phyloP scores from a whole-genome alignment of 2,888 invertebrate species.

The Ptilodon capucinus region DNA sequence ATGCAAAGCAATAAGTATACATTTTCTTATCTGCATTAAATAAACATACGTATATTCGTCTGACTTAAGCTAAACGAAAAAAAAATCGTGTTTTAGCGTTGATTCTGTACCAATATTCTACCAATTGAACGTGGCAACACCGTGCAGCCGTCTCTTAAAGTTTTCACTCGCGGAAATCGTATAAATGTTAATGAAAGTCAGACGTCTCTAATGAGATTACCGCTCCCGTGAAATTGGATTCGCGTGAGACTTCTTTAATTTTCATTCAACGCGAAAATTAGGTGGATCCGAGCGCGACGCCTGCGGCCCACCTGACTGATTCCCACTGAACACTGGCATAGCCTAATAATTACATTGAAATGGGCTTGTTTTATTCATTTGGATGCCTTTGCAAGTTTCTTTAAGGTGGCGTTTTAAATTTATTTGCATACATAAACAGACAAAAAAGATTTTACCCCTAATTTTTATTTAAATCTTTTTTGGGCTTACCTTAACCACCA shows the following conservation, averaged over 20 bases:
- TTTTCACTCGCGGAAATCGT: conserved; percentile 68
- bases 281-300: conserved; percentile 51
- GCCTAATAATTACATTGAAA: conserved; percentile 21
- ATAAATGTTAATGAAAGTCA: conserved; percentile 81
- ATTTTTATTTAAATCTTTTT: too few relatives aligned
- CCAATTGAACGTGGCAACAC: background rate
- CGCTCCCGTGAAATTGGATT: conserved; percentile 76
- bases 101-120: background rate
- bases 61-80: background rate
- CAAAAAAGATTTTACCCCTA: too few relatives aligned
- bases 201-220: conserved; percentile 79
- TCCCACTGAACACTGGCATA: conserved; percentile 35
- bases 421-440: too few relatives aligned
- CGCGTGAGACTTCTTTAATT: conserved; percentile 77
- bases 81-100: background rate
- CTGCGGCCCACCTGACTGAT: conserved; percentile 43
- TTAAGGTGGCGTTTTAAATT: background rate
- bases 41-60: background rate
- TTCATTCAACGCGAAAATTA: conserved; percentile 75
- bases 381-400: background rate
- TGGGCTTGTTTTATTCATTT: conserved; percentile 13
- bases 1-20: too few relatives aligned
- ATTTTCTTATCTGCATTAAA: background rate
- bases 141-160: conserved; percentile 52
- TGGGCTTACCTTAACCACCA: too few relatives aligned